A percentile compares a stretch with the other conserved stretches of the same genome.
phyloP scores from a whole-genome alignment of 2,113 vertebrate species.

The Erpornis zantholeuca region DNA sequence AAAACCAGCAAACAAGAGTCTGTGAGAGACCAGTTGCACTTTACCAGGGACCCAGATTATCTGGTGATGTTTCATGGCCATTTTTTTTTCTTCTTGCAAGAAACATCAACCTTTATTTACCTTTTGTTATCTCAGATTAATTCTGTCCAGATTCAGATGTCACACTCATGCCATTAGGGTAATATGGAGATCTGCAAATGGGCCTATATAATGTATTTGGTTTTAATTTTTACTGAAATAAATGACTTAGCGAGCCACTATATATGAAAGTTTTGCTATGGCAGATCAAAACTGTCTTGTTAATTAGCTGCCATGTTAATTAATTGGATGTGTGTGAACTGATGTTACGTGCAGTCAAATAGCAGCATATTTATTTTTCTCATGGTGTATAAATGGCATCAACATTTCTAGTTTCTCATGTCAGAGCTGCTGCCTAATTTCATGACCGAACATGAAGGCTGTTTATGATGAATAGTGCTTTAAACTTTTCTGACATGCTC shows the following conservation, averaged over 20 bases:
- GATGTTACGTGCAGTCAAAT: not conserved
- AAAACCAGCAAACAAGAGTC: not conserved
- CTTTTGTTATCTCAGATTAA: not conserved
- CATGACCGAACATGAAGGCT: not conserved
- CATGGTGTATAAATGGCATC: not conserved
- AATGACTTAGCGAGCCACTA: not conserved
- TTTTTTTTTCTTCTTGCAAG: not conserved
- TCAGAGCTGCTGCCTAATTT: not conserved
- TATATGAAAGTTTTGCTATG: constrained; percentile 40
- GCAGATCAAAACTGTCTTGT: constrained; percentile 51
- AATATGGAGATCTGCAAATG: not conserved
- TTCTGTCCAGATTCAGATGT: not conserved
- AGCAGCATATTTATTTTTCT: not conserved
- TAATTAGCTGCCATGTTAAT: constrained; percentile 60
- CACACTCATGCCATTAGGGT: not conserved
- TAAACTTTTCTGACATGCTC: not conserved
- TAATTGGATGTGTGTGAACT: not conserved
- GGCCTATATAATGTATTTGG: not conserved
- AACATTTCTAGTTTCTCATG: not conserved
- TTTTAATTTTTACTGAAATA: constrained; percentile 30
- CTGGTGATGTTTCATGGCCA: rapidly evolving
- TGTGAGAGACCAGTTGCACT: not conserved
- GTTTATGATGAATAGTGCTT: not conserved
- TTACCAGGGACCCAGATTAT: not conserved
- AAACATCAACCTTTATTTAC: not conserved